These are phyloP conservation scores for Phalloptychus januarius DNA, from an alignment of 2,797 vertebrate genomes.

Conservation along the genomic window DNA sequence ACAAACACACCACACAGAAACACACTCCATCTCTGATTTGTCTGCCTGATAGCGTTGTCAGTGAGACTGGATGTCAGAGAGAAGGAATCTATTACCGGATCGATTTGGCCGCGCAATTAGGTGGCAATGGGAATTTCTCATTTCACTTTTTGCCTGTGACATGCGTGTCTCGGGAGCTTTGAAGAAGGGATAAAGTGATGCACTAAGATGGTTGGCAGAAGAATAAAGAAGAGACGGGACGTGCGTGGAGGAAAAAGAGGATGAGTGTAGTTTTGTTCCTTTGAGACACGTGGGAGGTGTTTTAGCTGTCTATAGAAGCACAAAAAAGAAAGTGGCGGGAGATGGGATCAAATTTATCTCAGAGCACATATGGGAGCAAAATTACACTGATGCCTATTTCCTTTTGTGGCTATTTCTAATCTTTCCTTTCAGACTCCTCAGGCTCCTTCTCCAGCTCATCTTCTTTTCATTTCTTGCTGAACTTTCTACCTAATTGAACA, in stretches of 20 bases:
- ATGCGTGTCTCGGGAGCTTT: slow-evolving; percentile 57
- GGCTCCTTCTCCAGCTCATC: slow-evolving; percentile 6
- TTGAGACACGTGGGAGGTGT: slow-evolving; percentile 32
- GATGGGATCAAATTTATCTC: slow-evolving; percentile 6
- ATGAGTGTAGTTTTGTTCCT: slow-evolving; percentile 23
- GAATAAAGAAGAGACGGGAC: slow-evolving; percentile 53
- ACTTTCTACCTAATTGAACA: slow-evolving; percentile 29
- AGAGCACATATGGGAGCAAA: slow-evolving; percentile 2
- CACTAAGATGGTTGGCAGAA: slow-evolving; percentile 51
- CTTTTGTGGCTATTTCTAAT: slow-evolving; percentile 20
- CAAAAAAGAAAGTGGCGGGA: slow-evolving; percentile 7
- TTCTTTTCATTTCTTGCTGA: slow-evolving; percentile 5
- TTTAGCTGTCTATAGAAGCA: slow-evolving; percentile 24
- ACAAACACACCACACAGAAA: slow-evolving; percentile 21
- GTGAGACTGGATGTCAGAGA: slow-evolving; percentile 66
- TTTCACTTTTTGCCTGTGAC: slow-evolving; percentile 67
- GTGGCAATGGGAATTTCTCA: slow-evolving; percentile 69
- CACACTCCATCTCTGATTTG: slow-evolving; percentile 63
- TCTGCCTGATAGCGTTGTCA: slow-evolving; percentile 74
- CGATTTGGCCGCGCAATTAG: slow-evolving; percentile 74
- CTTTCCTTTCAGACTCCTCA: slow-evolving; percentile 11
- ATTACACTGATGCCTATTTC: slow-evolving; percentile 12
- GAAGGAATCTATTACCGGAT: slow-evolving; percentile 74
- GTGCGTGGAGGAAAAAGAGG: slow-evolving; percentile 27
- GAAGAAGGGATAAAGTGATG: slow-evolving; percentile 67